A percentile compares a stretch with the other conserved stretches of the same genome.
phyloP scores from a whole-genome alignment of 2,888 invertebrate species.

The Agonopterix heracliana region DNA sequence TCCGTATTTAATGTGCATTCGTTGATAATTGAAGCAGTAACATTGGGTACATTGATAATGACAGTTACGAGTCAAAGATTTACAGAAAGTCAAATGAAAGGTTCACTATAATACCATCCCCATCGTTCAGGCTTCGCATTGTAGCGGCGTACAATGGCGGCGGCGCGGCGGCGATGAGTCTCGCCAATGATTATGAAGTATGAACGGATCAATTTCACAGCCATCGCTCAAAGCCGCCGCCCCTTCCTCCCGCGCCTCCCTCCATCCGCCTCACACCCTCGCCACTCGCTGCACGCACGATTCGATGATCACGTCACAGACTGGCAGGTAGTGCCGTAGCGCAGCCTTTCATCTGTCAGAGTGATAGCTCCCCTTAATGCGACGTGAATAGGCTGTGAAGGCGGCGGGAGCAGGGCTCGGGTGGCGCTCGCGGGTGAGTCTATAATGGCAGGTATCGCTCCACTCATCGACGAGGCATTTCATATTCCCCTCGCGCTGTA shows the following conservation, averaged over 20 bases:
- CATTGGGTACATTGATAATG: too few relatives aligned
- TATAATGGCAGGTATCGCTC: not conserved
- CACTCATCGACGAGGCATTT: not conserved
- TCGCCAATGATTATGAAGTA: conserved; percentile 55
- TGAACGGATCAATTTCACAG: conserved; percentile 58
- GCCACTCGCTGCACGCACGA: conserved; percentile 12
- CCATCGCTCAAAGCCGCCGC: conserved; percentile 38
- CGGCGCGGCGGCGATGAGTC: conserved; percentile 19
- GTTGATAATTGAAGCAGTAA: too few relatives aligned
- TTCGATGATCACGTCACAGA: conserved; percentile 20
- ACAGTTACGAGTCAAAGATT: too few relatives aligned
- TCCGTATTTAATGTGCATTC: too few relatives aligned
- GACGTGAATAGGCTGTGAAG: not conserved
- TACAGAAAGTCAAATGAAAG: too few relatives aligned
- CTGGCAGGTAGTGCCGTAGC: conserved; percentile 4
- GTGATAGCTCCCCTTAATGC: too few relatives aligned
- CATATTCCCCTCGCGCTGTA: not conserved
- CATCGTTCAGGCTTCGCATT: too few relatives aligned
- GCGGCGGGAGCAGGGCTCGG: not conserved
- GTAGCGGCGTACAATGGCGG: conserved; percentile 2
- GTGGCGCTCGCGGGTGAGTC: not conserved
- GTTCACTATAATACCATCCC: too few relatives aligned
- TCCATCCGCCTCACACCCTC: conserved; percentile 7
- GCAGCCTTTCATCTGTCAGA: too few relatives aligned
- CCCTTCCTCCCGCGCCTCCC: conserved; percentile 16